phyloP scores from a whole-genome alignment of 2,113 vertebrate genomes.

The Plecotus auritus region DNA sequence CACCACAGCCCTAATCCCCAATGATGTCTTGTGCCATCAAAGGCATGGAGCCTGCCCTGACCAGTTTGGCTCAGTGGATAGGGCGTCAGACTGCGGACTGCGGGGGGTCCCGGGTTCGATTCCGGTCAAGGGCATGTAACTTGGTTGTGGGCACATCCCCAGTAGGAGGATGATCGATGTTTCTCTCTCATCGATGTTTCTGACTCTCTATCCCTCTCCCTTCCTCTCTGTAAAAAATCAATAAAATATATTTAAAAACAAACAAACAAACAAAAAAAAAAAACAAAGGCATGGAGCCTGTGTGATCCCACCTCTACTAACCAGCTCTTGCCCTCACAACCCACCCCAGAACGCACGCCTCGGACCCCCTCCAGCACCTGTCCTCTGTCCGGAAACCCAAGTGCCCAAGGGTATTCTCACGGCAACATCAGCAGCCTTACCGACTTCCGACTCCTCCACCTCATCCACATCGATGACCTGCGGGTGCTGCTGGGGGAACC shows the following conservation, averaged over 20 bases:
- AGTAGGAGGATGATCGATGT: too few species aligned
- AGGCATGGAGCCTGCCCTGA: rapidly evolving
- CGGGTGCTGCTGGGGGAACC: constrained; percentile 78
- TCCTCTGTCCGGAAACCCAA: background rate
- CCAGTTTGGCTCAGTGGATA: too few species aligned
- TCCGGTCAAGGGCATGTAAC: too few species aligned
- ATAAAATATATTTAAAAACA: too few species aligned
- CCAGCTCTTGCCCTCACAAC: background rate
- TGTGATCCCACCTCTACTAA: background rate
- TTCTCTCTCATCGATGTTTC: too few species aligned
- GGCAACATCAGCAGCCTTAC: constrained; percentile 57
- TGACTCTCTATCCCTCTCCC: too few species aligned
- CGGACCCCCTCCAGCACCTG: background rate
- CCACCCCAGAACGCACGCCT: rapidly evolving
- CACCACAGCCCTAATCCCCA: background rate
- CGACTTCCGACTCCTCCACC: constrained; percentile 81
- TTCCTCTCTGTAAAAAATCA: too few species aligned
- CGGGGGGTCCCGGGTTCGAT: too few species aligned
- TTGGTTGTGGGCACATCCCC: too few species aligned
- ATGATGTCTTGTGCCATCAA: background rate
- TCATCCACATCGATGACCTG: constrained; percentile 92
- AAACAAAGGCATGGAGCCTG: background rate
- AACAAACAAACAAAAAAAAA: too few species aligned
- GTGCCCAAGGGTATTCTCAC: background rate
- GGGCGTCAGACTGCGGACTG: too few species aligned